Evolutionary conservation across 2,797 vertebrate genomes (phyloP), one percentile per base, ranked within the genome.

Genomic region (Taeniopygia guttata): DNA sequence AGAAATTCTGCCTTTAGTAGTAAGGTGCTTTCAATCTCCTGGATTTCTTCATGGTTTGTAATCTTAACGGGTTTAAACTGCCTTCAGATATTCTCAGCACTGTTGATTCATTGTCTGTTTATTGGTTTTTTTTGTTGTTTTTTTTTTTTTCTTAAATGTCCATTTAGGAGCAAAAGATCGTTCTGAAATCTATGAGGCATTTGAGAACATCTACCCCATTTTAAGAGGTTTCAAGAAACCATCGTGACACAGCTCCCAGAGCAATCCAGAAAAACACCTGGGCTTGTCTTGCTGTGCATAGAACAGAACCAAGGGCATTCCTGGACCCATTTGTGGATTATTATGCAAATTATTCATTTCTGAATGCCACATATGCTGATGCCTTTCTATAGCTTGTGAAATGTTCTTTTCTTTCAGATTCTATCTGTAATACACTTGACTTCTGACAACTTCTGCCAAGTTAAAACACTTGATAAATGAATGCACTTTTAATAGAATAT

Each of bases 121-220:
- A 42, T 7, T n/a, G n/a, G n/a, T n/a, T n/a, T n/a, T n/a, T n/a
- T n/a, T n/a, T n/a, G n/a, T n/a, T n/a, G n/a, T n/a, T n/a, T 46
- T 46, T 16, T 10, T 51, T 59, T 59, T 45, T 36, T 15, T 1
- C 25, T 87, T 55, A 19, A 83, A 95, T 96, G 40, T 77, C 81
- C 89, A 96, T 98, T 42, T 96, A 99, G 99, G 99, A 97, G 99
- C 99, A 74, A 99, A 99, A 98, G 98, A 99, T n/a, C 98, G 99
- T 85, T 98, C 98, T 9, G 99, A 99, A 96, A 99, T 99, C 96
- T 99, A 99, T 83, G 99, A 99, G 94, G 99, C 99, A 2, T 99
- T 99, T 96, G 99, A 99, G 97, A 99, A 99, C 97, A 99, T 99
- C 96, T 99, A 99, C 94, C 99, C 99, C 14, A 99, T 99, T 95